A percentile compares a stretch with the other conserved stretches of the same genome.
These are phyloP conservation scores for Daubentonia madagascariensis DNA, from an alignment of 2,113 vertebrate genomes.

Conservation along the genomic window DNA sequence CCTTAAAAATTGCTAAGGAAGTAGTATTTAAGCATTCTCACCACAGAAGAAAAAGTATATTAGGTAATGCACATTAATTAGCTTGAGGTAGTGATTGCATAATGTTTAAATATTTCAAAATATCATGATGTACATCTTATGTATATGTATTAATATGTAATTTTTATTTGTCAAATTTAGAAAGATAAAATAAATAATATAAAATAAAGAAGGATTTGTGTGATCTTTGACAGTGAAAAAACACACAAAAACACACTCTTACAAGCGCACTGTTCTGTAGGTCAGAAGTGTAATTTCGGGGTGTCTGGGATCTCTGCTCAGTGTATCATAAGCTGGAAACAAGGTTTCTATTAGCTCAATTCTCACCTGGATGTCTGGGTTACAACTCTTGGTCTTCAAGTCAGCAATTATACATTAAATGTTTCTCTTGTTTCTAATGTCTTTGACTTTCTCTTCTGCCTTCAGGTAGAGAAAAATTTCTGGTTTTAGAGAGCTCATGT, in stretches of 20 bases:
- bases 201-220: neutral
- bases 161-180: neutral
- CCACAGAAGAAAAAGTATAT: neutral
- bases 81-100: neutral
- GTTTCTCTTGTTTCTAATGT: neutral
- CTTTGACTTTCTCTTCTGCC: neutral
- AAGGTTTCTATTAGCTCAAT: neutral
- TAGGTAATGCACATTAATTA: neutral
- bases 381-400: rapidly evolving
- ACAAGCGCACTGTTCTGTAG: neutral
- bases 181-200: neutral
- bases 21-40: neutral
- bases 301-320: neutral
- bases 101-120: neutral
- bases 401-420: neutral
- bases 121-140: neutral
- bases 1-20: neutral
- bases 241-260: neutral
- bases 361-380: neutral
- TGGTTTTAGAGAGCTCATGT: neutral
- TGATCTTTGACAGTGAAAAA: neutral
- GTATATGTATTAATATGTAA: neutral
- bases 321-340: neutral
- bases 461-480: neutral
- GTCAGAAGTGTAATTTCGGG: neutral